Base-by-base conservation (phyloP, 2,888 invertebrate species). In the Chouioia cunea region DNA sequence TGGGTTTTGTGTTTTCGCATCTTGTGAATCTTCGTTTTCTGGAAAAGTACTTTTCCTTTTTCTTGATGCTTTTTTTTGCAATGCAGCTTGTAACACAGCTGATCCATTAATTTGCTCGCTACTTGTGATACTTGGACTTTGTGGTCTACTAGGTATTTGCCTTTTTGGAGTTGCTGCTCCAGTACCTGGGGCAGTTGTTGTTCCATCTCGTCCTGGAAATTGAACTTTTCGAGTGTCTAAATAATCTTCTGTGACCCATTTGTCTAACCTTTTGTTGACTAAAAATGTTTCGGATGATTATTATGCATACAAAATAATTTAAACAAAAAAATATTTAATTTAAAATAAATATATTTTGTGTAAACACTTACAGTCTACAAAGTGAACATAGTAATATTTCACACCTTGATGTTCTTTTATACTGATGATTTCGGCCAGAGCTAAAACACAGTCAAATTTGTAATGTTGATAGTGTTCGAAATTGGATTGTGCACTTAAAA, bases 261-360 rank as follows among this genome's bases (percentile, higher is more conserved):
- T 99, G 83, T 99, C 99, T 81, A 99, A 88, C 58, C 99, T 91
- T 88, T 98, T 99, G 87, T 99, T 99, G 86, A 96, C 97, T 97
- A 84, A 59, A 76, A 73, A 47, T 60, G 18, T 74, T 36, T 10
- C 10, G 4, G 1, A 10, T 36, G 12, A 36, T 8, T 36, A 36
- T 36, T 36, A 1, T 36, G 1, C 4, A 4, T 27, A 6, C 20
- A 46, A 43, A 53, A 27, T 60, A 60, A 36, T 36, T 36, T 36
- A 12, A 36, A 6, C 10, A 36, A 36, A 36, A 6, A 10, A 36
- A 10, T 36, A 36, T 36, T 36, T 36, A 10, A 36, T 36, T n/a
- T 2, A 10, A 36, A 36, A 36, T 1, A 36, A 6, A 36, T 12
- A 36, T 4, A 2, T 36, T 36, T 3, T 12, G 1, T 36, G 12